Conservation (phyloP, 2,113 vertebrate genomes). For the Melanerpes formicivorus region DNA sequence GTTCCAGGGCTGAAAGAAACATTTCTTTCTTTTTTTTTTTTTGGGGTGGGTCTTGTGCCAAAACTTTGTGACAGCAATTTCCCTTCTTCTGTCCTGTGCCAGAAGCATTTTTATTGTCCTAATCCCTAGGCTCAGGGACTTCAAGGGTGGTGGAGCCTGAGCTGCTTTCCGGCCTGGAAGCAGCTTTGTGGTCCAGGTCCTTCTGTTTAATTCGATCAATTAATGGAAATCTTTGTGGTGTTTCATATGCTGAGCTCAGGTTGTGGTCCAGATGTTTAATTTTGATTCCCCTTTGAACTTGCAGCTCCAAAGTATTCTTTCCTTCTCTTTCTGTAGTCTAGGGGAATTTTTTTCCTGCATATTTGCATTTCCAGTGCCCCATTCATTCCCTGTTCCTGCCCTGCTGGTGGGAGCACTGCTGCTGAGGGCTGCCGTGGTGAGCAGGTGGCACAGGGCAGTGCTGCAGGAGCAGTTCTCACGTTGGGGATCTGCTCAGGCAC, state of each 20-base stretch:
- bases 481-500: fast-evolving
- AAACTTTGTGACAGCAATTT: background rate
- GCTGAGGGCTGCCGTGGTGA: background rate
- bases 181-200: background rate
- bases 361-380: background rate
- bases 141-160: background rate
- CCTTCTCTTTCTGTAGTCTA: background rate
- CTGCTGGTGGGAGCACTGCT: fast-evolving
- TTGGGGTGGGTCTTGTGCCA: background rate
- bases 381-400: fast-evolving
- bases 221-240: background rate
- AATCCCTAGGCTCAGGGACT: background rate
- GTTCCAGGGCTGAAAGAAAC: background rate
- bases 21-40: background rate
- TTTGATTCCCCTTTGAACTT: background rate
- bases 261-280: background rate
- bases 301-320: background rate
- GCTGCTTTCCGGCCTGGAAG: background rate
- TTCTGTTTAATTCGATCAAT: background rate
- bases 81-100: background rate
- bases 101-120: background rate
- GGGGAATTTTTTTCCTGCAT: background rate
- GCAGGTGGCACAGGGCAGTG: background rate
- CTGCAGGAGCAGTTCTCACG: background rate
- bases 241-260: background rate